These are phyloP conservation scores for Drosophila yakuba DNA, from an alignment of 1,140 invertebrate genomes.

Conservation along the genomic window DNA sequence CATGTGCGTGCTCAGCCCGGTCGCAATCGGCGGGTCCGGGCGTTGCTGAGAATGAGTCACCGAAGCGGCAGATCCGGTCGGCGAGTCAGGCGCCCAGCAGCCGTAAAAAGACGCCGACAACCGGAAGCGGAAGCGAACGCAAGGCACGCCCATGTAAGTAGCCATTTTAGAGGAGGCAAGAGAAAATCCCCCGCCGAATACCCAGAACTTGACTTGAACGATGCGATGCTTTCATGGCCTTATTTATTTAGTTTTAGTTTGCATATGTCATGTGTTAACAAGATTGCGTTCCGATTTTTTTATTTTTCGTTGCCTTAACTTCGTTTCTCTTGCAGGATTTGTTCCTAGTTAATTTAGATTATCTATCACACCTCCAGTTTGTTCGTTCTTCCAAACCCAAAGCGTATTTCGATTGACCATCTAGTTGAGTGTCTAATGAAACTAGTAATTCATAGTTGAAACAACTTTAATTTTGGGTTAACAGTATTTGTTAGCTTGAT, in stretches of 20 bases:
- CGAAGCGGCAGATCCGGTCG: constrained; percentile 90
- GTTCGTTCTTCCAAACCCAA: constrained; percentile 47
- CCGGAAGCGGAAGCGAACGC: constrained; percentile 80
- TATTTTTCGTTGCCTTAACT: constrained; percentile 18
- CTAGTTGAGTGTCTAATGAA: constrained; percentile 70
- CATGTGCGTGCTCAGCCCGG: constrained; percentile 85
- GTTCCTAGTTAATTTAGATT: constrained; percentile 35
- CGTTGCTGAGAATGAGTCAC: constrained; percentile 87
- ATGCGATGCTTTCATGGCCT: constrained; percentile 43
- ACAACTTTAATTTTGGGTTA: constrained; percentile 20
- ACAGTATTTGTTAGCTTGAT: constrained; percentile 72
- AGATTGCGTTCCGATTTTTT: constrained; percentile 21
- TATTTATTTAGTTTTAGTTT: constrained; percentile 66
- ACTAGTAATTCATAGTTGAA: constrained; percentile 35
- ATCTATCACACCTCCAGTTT: constrained; percentile 52
- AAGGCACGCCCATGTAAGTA: constrained; percentile 88
- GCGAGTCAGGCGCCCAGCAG: constrained; percentile 86
- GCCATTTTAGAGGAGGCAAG: constrained; percentile 52
- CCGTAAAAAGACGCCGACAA: constrained; percentile 80
- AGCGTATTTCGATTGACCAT: constrained; percentile 51
- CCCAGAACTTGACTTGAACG: constrained; percentile 37
- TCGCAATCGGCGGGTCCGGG: constrained; percentile 90
- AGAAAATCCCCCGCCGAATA: constrained; percentile 8
- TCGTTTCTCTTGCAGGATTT: constrained; percentile 30
- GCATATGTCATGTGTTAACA: constrained; percentile 60